phyloP scores from a whole-genome alignment of 1,140 invertebrate species.

The Zaprionus ornatus region DNA sequence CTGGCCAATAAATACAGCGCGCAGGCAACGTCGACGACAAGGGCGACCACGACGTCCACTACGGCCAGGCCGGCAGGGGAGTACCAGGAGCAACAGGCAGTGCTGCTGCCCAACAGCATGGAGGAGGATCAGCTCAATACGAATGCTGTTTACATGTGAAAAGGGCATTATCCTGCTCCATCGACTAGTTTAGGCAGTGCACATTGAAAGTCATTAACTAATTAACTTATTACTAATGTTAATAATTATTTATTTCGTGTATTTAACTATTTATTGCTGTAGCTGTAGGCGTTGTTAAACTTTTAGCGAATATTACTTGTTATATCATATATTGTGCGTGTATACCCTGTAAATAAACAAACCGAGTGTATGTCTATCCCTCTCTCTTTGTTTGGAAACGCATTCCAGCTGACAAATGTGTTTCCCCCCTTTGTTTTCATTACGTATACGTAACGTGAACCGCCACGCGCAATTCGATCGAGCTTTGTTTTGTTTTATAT shows the following conservation, averaged over 20 bases:
- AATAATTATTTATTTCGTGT: conserved; percentile 62
- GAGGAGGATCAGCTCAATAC: conserved; percentile 23
- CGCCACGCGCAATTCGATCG: conserved; percentile 4
- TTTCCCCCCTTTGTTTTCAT: conserved; percentile 20
- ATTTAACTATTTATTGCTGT: conserved; percentile 63
- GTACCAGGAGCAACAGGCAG: conserved; percentile 68
- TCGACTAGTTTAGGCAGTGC: conserved; percentile 58
- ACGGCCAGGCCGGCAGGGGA: conserved; percentile 56
- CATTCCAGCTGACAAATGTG: conserved; percentile 43
- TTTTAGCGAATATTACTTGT: conserved; percentile 38
- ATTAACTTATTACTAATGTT: conserved; percentile 34
- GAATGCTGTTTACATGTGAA: conserved; percentile 64
- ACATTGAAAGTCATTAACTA: conserved; percentile 80
- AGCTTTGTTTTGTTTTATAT: conserved; percentile 16
- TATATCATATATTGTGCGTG: conserved; percentile 29
- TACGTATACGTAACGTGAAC: conserved; percentile 44
- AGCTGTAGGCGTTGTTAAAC: conserved; percentile 68
- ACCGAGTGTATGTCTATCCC: background rate
- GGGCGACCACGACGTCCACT: conserved; percentile 34
- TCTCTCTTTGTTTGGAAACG: background rate
- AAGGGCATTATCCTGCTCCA: conserved; percentile 40
- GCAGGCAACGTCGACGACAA: conserved; percentile 74
- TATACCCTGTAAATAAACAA: conserved; percentile 74
- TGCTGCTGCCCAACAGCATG: conserved; percentile 52
- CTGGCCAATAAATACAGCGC: conserved; percentile 86